phyloP scores from a whole-genome alignment of 2,113 vertebrate genomes.

The Sakesphorus luctuosus region DNA sequence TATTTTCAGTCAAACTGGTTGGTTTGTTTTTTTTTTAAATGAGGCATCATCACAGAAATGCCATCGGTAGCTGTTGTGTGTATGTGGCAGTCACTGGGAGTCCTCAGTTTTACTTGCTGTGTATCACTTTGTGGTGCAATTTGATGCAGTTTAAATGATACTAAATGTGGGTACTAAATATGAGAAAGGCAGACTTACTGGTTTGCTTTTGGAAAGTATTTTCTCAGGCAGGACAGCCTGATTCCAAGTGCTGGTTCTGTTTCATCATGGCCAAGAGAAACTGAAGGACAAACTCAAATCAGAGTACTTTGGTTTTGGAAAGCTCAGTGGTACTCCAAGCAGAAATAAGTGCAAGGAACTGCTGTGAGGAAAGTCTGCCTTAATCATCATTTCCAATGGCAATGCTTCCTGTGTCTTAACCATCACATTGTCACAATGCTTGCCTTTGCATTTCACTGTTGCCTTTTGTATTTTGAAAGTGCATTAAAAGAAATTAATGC shows the following conservation, averaged over 20 bases:
- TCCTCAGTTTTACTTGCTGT: background rate
- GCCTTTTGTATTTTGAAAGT: background rate
- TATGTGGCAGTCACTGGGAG: fast-evolving
- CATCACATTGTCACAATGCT: background rate
- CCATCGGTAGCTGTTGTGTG: fast-evolving
- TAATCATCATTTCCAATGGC: background rate
- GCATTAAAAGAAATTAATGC: background rate
- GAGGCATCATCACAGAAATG: background rate
- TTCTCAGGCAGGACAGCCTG: background rate
- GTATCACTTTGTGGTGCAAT: fast-evolving
- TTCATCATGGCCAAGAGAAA: background rate
- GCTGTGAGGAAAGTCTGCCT: background rate
- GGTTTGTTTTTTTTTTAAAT: background rate
- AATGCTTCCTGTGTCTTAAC: background rate
- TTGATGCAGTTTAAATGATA: background rate
- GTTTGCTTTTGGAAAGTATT: background rate
- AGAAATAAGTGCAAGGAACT: background rate
- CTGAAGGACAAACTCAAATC: background rate
- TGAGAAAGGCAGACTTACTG: background rate
- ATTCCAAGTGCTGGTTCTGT: background rate
- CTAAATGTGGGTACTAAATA: background rate
- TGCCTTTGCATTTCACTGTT: background rate
- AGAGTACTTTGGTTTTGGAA: background rate
- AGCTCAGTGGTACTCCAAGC: background rate
- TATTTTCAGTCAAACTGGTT: background rate